These are phyloP conservation scores for Torymus aiolomorphi DNA, from an alignment of 2,888 invertebrate species.

Conservation along the genomic window DNA sequence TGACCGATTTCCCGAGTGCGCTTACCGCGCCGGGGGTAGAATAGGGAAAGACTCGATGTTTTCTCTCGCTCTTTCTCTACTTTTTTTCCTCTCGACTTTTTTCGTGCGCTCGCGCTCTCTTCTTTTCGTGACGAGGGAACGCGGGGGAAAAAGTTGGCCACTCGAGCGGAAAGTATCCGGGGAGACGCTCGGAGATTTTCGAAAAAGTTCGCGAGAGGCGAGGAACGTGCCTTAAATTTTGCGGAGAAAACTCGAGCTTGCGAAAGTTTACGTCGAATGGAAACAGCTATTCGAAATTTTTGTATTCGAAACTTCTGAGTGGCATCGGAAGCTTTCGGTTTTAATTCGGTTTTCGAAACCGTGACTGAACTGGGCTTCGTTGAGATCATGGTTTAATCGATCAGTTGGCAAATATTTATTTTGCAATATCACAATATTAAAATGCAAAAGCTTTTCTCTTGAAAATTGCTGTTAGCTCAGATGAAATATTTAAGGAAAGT, in stretches of 20 bases:
- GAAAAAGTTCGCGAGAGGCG: not conserved
- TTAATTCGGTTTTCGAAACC: not conserved
- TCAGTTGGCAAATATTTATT: too few relatives aligned
- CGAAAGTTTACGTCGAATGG: too few relatives aligned
- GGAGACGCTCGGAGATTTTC: slow-evolving; percentile 1
- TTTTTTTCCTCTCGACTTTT: not conserved
- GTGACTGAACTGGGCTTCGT: too few relatives aligned
- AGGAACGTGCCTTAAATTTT: slow-evolving; percentile 1
- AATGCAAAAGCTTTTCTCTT: too few relatives aligned
- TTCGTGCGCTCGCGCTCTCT: not conserved
- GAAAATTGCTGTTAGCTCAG: too few relatives aligned
- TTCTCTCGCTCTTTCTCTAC: not conserved
- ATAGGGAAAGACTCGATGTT: not conserved
- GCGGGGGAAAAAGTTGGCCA: slow-evolving; percentile 13
- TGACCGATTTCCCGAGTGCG: slow-evolving; percentile 43
- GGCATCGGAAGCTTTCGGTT: not conserved
- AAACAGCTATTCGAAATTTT: too few relatives aligned
- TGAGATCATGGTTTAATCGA: too few relatives aligned
- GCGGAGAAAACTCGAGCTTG: not conserved
- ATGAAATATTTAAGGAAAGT: too few relatives aligned
- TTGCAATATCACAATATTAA: too few relatives aligned
- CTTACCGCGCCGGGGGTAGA: slow-evolving; percentile 8
- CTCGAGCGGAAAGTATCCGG: slow-evolving; percentile 20
- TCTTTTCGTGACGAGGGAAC: not conserved
- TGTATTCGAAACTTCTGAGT: too few relatives aligned